These are phyloP conservation scores for Rosalia funebris DNA, from an alignment of 2,888 invertebrate species.

Conservation along the genomic window DNA sequence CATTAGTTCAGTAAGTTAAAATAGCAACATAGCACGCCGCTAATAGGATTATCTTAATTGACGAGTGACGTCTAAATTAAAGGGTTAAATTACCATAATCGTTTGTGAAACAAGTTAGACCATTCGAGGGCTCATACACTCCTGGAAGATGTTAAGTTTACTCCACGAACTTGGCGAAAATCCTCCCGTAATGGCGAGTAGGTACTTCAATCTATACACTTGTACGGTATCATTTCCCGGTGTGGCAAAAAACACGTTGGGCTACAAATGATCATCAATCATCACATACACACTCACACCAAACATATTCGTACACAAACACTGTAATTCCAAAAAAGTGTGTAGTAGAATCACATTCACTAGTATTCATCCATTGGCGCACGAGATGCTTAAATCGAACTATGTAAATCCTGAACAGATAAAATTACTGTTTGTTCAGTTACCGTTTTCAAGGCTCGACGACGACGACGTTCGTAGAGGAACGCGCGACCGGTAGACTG, in stretches of 20 bases:
- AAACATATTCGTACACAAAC: conserved; percentile 10
- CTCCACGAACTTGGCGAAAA: neutral
- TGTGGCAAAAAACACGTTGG: neutral
- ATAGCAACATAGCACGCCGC: neutral
- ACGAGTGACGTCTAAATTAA: conserved; percentile 26
- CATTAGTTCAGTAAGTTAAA: neutral
- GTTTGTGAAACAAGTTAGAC: neutral
- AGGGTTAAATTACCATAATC: conserved; percentile 49
- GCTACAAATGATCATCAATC: neutral
- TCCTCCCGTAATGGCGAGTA: neutral
- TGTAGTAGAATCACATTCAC: conserved; percentile 1
- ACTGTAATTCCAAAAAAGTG: conserved; percentile 8
- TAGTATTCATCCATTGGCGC: conserved; percentile 6
- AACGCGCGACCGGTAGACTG: conserved; percentile 53
- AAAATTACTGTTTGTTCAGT: conserved; percentile 23
- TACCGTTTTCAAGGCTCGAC: conserved; percentile 21
- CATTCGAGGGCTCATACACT: neutral
- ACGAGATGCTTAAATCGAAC: conserved; percentile 1
- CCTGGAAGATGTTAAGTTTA: neutral
- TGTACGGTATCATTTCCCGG: neutral
- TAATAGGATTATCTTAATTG: conserved; percentile 37
- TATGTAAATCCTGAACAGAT: conserved; percentile 12
- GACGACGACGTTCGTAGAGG: conserved; percentile 38
- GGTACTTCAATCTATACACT: neutral
- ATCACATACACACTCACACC: conserved; percentile 4